Evolutionary conservation across 2,113 vertebrate species (phyloP), one percentile per base, ranked within the genome.

Genomic region (Morone chrysops): DNA sequence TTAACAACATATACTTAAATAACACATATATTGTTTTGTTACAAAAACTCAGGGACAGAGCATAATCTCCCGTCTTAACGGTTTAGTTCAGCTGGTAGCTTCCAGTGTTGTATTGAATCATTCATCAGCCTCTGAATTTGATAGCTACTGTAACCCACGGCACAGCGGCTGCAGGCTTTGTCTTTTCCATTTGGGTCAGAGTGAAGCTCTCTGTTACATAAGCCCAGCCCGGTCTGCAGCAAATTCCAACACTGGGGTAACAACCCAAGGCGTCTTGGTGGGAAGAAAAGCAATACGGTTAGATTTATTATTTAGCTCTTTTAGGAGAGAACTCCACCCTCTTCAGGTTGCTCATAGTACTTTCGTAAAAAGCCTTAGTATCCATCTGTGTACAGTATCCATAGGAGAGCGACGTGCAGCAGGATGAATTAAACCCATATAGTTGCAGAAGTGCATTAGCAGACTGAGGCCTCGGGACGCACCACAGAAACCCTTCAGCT

Each of bases 111-210:
- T 38, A 62, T 22, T 87, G 81, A 89, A 87, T 90, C 85, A 89
- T 89, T 90, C 86, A 90, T 92, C 81, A 83, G 74, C 48, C 57
- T 86, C 85, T 84, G 86, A 83, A 86, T 84, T 48, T 80, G 81
- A 13, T 2, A n/a, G 75, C 70, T 78, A 78, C 84, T 71, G 85
- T 77, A 89, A 67, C 20, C 60, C 25, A 13, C 0, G 70, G 63
- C 40, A 45, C 73, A 72, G 85, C 41, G 22, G 60, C 87, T 78
- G 78, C 61, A 67, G 60, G 74, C 82, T 89, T 87, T 90, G 87
- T 92, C 89, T 89, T 76, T 80, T 82, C 89, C 85, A 88, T 89
- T 86, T 90, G 85, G 90, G 89, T 93, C 92, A 86, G 81, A 81
- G 75, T 53, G 70, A 70, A 69, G 68, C 48, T 50, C 54, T 53